Percentiles rank a stretch among this genome's conserved stretches.
These are phyloP conservation scores for Trachymyrmex cornetzi DNA, from an alignment of 1,140 invertebrate species.

Conservation along the genomic window DNA sequence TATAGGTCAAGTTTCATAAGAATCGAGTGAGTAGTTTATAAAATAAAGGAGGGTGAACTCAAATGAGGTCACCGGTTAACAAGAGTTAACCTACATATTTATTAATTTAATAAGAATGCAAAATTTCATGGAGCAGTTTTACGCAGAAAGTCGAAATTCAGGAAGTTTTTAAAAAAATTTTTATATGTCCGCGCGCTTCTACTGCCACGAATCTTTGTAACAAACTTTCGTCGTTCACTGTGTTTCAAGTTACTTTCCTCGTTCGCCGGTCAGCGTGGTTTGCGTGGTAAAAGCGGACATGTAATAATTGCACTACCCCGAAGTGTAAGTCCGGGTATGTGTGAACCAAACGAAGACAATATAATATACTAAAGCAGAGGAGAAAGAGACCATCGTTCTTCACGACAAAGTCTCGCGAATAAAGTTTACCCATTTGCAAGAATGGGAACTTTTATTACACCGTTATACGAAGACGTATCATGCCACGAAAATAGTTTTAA, in stretches of 20 bases:
- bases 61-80: too few relatives aligned
- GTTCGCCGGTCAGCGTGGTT: constrained; percentile 30
- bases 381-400: constrained; percentile 23
- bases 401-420: constrained; percentile 10
- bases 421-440: constrained; percentile 73
- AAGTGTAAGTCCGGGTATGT: neutral
- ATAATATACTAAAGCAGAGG: neutral
- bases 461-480: constrained; percentile 66
- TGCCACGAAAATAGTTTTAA: constrained; percentile 69
- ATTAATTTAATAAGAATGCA: neutral
- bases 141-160: neutral
- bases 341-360: constrained; percentile 35
- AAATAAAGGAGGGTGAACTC: too few relatives aligned
- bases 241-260: constrained; percentile 42
- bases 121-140: neutral
- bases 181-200: neutral
- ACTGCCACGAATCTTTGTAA: neutral
- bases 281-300: constrained; percentile 41
- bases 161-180: neutral
- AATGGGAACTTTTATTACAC: constrained; percentile 71
- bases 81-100: neutral
- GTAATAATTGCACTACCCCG: constrained; percentile 48
- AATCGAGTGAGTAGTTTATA: too few relatives aligned
- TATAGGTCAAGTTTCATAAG: too few relatives aligned
- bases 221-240: constrained; percentile 24